These are phyloP conservation scores for Carlito syrichta DNA, from an alignment of 2,113 vertebrate genomes.

Conservation along the genomic window DNA sequence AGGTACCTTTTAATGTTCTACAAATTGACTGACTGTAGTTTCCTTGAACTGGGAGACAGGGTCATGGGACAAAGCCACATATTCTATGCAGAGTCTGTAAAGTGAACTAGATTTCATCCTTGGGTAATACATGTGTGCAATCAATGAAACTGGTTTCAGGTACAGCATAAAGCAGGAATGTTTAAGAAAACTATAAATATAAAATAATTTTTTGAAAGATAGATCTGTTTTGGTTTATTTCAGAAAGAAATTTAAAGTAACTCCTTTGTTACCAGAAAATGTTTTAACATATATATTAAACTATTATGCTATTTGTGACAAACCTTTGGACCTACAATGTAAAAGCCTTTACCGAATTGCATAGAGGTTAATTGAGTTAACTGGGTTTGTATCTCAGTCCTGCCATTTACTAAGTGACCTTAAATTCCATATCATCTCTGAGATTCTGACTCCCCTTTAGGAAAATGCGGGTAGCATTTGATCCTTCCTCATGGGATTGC, in stretches of 20 bases:
- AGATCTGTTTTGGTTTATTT: background rate
- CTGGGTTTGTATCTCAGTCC: background rate
- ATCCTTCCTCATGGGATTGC: background rate
- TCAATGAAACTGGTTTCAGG: slow-evolving; percentile 17
- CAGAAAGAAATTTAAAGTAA: background rate
- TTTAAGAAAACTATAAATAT: background rate
- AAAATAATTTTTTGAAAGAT: background rate
- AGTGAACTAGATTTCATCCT: slow-evolving; percentile 66
- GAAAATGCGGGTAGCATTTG: background rate
- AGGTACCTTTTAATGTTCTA: slow-evolving; percentile 71
- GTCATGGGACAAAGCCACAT: background rate
- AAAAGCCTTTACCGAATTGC: background rate
- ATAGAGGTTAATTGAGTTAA: background rate
- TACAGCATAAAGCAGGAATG: background rate
- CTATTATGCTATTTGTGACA: background rate
- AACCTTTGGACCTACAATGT: background rate
- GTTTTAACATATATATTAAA: background rate
- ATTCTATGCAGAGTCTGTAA: background rate
- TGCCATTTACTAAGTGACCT: background rate
- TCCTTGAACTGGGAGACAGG: slow-evolving; percentile 48
- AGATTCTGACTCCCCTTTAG: background rate
- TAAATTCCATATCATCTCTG: background rate
- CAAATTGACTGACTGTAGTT: slow-evolving; percentile 66
- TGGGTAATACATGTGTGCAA: slow-evolving; percentile 9
- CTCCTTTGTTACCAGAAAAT: background rate